Base-by-base conservation (phyloP, 2,797 vertebrate species). In the Nannoperca australis region DNA sequence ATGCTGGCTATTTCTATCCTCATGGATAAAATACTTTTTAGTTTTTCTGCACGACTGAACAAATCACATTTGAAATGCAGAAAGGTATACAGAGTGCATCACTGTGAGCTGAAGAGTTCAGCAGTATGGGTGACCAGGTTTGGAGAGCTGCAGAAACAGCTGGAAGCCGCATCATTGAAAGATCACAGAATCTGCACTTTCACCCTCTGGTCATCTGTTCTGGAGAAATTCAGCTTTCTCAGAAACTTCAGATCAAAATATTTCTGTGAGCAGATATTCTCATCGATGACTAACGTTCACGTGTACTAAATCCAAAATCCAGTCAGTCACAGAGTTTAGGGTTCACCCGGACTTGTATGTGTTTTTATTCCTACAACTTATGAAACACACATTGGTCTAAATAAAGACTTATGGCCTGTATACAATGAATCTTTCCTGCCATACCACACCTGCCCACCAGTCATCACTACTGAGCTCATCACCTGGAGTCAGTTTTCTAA, bases 41-140 rank as follows among this genome's bases (percentile, higher is more conserved):
- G 8, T 18, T 30, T 32, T 50, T 63, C n/a, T 38, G 51, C 27
- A 42, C 3, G 2, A 69, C 18, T 50, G 32, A 20, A 77, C 22
- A 36, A 70, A 44, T 77, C 14, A 20, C 18, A 18, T 79, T 69
- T 38, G 11, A 73, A 78, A 78, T 65, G 61, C 70, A 73, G 47
- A 60, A 36, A 50, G 30, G 42, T 17, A 61, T 51, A 7, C 38
- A 60, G 36, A 8, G 53, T 69, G 60, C 47, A 53, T 60, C 63
- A 22, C 36, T 36, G 69, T 60, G 18, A 53, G 54, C 8, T 30
- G 0, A 66, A 67, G 62, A 66, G 73, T 63, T 65, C 27, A 56
- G 15, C 32, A 9, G 64, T 59, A 44, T 34, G 54, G 18, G 56
- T 44, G 58, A 76, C n/a, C 15, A 60, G 51, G 47, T 56, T 51